A percentile compares a stretch with the other conserved stretches of the same genome.
phyloP scores from a whole-genome alignment of 2,888 invertebrate genomes.

The Oscheius sp. region DNA sequence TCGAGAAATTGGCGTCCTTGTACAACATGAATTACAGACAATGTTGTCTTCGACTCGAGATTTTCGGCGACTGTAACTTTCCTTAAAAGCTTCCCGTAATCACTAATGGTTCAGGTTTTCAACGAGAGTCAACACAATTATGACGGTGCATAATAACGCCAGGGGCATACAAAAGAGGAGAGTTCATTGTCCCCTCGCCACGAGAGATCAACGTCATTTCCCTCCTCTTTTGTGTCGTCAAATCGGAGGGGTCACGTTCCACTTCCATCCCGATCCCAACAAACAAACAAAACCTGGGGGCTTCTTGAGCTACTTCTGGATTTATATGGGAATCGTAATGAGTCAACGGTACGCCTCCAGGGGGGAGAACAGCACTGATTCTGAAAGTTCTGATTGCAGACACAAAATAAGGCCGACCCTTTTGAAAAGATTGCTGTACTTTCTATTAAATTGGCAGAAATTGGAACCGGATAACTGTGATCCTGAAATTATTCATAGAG shows the following conservation, averaged over 20 bases:
- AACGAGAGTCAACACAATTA: not conserved
- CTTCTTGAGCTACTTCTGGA: not conserved
- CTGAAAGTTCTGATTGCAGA: not conserved
- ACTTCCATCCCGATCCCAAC: not conserved
- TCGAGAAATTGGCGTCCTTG: not conserved
- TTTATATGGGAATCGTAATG: not conserved
- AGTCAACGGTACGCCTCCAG: not conserved
- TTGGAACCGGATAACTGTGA: no score
- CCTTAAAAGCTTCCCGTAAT: not conserved
- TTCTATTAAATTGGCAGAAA: no score
- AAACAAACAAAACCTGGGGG: constrained; percentile 7
- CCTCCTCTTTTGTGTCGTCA: constrained; percentile 16
- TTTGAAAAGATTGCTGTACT: no score
- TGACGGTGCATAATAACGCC: constrained; percentile 1
- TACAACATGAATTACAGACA: not conserved
- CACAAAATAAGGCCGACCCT: no score
- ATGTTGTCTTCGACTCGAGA: not conserved
- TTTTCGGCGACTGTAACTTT: not conserved
- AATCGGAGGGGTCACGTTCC: constrained; percentile 20
- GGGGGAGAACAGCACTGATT: not conserved
- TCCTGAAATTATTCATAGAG: no score
- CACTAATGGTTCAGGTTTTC: not conserved
- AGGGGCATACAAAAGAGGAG: no score
- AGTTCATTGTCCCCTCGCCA: no score
- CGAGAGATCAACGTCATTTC: constrained; percentile 13